A percentile compares a stretch with the other conserved stretches of the same genome.
Conservation (phyloP, 2,797 vertebrate genomes). For the Anguilla anguilla region DNA sequence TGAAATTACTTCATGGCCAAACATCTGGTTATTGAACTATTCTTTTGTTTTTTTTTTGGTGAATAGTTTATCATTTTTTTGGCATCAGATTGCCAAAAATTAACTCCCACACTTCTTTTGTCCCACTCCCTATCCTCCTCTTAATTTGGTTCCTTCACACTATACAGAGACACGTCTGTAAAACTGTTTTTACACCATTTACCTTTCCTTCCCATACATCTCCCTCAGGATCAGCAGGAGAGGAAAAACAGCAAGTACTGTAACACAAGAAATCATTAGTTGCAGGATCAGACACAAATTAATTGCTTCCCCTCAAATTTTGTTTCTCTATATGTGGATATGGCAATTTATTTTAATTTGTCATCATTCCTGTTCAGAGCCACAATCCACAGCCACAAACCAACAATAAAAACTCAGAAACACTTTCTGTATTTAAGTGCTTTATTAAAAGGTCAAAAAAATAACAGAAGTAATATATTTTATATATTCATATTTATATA, state of each 20-base stretch:
- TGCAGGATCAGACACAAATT: neutral
- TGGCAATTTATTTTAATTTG: neutral
- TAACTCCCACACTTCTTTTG: neutral
- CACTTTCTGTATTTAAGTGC: conserved; percentile 64
- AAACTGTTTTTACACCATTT: neutral
- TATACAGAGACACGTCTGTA: neutral
- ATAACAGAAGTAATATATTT: conserved; percentile 88
- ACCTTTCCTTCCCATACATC: neutral
- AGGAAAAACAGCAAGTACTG: neutral
- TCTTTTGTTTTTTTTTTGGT: neutral
- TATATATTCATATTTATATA: conserved; percentile 80
- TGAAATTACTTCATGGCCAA: neutral
- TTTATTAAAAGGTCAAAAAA: conserved; percentile 97
- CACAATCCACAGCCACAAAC: conserved; percentile 16
- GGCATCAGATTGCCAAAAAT: neutral
- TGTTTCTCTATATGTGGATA: neutral
- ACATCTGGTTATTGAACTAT: neutral
- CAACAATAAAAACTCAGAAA: conserved; percentile 20
- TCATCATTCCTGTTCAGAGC: neutral
- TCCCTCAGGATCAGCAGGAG: neutral
- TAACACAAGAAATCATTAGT: neutral
- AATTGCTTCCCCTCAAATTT: neutral
- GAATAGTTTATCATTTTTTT: neutral
- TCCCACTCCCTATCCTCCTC: neutral
- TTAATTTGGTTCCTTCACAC: neutral